phyloP scores from a whole-genome alignment of 2,113 vertebrate genomes.

The Stegastes partitus region DNA sequence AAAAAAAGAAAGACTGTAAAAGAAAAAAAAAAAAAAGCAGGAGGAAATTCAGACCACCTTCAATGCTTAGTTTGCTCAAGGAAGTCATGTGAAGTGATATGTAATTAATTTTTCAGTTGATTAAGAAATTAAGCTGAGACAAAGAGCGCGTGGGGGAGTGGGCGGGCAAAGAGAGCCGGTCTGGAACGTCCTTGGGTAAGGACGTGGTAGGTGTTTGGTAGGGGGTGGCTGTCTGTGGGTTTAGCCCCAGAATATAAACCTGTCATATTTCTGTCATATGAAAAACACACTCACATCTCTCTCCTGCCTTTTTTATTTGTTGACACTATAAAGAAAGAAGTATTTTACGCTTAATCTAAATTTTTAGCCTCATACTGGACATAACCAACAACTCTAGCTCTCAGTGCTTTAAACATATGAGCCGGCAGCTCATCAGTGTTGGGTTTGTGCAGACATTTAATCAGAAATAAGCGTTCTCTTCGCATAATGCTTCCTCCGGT shows the following conservation, averaged over 20 bases:
- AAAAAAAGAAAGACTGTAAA: constrained; percentile 1
- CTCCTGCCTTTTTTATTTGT: too few relatives aligned
- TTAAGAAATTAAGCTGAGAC: constrained; percentile 52
- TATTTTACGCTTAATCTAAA: too few relatives aligned
- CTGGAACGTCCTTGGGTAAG: constrained; percentile 51
- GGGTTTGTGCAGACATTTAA: background rate
- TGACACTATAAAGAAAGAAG: too few relatives aligned
- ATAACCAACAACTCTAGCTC: too few relatives aligned
- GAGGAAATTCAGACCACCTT: constrained; percentile 8
- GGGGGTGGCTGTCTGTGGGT: background rate
- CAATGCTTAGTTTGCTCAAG: constrained; percentile 11
- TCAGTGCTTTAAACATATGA: background rate
- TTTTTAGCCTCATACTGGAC: too few relatives aligned
- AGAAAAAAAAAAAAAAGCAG: background rate
- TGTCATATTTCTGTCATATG: constrained; percentile 17
- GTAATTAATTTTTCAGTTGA: constrained; percentile 59
- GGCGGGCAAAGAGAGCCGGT: constrained; percentile 15
- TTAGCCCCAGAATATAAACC: constrained; percentile 18
- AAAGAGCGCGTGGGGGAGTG: background rate
- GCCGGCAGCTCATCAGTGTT: background rate
- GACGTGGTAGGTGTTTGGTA: constrained; percentile 30
- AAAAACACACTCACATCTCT: background rate
- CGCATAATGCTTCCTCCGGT: background rate
- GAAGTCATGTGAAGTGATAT: constrained; percentile 49
- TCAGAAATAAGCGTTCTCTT: constrained; percentile 5